Percentiles rank a stretch among this genome's conserved stretches.
Conservation (phyloP, 2,797 vertebrate genomes). For the Gallinago solitaria region DNA sequence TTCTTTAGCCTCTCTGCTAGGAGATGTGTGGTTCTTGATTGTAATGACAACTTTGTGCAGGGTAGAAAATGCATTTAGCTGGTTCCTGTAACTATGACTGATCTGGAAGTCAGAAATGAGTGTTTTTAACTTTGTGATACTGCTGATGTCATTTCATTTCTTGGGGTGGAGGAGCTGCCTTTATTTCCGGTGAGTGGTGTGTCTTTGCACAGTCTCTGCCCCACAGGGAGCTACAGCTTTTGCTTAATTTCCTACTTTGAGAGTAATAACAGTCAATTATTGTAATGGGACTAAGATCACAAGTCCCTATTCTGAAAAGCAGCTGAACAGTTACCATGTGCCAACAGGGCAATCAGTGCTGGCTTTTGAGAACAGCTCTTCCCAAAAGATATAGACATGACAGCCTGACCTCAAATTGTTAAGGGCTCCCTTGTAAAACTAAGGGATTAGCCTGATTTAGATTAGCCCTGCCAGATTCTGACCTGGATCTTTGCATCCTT, state of each 20-base stretch:
- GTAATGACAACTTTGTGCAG: background rate
- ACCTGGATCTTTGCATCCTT: background rate
- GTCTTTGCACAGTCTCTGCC: background rate
- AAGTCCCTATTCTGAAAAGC: background rate
- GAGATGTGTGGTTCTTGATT: background rate
- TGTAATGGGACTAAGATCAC: background rate
- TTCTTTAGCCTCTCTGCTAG: background rate
- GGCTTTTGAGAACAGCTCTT: background rate
- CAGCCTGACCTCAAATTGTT: background rate
- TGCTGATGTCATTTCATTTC: background rate
- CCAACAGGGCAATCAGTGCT: background rate
- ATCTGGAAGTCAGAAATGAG: background rate
- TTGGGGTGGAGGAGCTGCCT: background rate
- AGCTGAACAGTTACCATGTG: background rate
- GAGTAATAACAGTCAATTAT: background rate
- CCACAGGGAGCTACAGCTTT: background rate
- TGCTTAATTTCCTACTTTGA: background rate
- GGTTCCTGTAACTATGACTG: background rate
- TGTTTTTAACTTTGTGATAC: background rate
- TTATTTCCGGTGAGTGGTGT: background rate
- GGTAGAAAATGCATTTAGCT: background rate
- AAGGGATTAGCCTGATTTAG: background rate
- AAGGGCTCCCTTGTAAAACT: background rate
- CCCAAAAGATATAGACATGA: background rate
- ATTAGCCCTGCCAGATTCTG: background rate